Conservation (phyloP, 2,888 invertebrate genomes). For the Drosophila tripunctata region DNA sequence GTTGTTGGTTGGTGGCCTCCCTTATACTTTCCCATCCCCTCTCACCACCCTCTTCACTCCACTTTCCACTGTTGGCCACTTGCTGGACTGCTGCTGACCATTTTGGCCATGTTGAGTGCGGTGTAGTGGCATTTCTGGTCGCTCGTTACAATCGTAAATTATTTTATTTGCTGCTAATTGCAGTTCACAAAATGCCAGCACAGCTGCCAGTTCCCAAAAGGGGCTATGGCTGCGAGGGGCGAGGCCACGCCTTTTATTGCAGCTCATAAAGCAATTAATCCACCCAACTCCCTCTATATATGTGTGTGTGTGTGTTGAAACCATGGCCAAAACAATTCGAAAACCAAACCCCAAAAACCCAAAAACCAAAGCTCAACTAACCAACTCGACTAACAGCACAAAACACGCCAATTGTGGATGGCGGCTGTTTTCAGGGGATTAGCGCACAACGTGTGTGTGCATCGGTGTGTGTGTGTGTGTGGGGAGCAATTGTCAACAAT, state of each 20-base stretch:
- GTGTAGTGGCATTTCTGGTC: slow-evolving; percentile 49
- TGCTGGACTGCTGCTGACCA: slow-evolving; percentile 19
- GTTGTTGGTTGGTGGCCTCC: slow-evolving; percentile 6
- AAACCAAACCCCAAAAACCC: not conserved
- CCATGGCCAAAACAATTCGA: slow-evolving; percentile 1
- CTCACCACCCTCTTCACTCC: not conserved
- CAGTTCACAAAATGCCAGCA: slow-evolving; percentile 69
- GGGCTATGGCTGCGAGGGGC: not conserved
- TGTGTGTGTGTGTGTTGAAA: not conserved
- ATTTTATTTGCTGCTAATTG: slow-evolving; percentile 80
- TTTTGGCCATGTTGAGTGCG: slow-evolving; percentile 26
- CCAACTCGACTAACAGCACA: slow-evolving; percentile 38
- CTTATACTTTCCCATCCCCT: too few relatives aligned
- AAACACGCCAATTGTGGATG: slow-evolving; percentile 68
- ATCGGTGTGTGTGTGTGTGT: not conserved
- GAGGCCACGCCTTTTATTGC: slow-evolving; percentile 69
- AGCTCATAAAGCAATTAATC: slow-evolving; percentile 80
- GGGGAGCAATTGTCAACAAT: slow-evolving; percentile 52
- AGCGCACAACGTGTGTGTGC: slow-evolving; percentile 31
- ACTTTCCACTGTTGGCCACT: not conserved
- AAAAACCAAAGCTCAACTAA: slow-evolving; percentile 52
- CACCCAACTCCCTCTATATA: not conserved
- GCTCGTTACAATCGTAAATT: slow-evolving; percentile 77
- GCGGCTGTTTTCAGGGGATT: slow-evolving; percentile 66
- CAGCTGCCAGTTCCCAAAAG: slow-evolving; percentile 21